These are phyloP conservation scores for Chaetodon trifasciatus DNA, from an alignment of 2,797 vertebrate species.

Conservation along the genomic window DNA sequence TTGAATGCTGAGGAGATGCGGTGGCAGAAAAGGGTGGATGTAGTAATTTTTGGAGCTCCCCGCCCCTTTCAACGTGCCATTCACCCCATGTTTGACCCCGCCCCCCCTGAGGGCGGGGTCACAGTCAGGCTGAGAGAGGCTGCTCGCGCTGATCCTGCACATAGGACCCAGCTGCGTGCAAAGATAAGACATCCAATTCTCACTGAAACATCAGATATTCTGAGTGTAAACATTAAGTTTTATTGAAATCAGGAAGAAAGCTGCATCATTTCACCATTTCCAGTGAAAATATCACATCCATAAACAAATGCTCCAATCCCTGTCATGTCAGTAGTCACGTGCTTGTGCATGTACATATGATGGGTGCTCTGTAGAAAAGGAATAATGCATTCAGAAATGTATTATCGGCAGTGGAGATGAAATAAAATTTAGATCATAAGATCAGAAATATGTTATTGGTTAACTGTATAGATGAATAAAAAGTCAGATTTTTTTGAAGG, in stretches of 20 bases:
- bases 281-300: background rate
- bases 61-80: constrained; percentile 54
- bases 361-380: no score
- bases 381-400: background rate
- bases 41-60: constrained; percentile 55
- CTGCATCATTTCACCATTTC: no score
- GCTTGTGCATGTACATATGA: no score
- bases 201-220: rapidly evolving
- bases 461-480: background rate
- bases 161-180: background rate
- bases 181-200: background rate
- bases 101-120: constrained; percentile 29
- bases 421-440: background rate
- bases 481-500: background rate
- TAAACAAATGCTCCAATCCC: no score
- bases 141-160: background rate
- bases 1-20: constrained; percentile 38
- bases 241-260: background rate
- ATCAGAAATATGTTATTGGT: background rate
- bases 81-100: constrained; percentile 48
- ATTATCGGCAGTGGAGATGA: background rate
- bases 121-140: background rate
- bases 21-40: constrained; percentile 14
- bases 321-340: no score
- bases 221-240: no score